phyloP scores from a whole-genome alignment of 2,888 invertebrate species.

The Athripsodes cinereus region DNA sequence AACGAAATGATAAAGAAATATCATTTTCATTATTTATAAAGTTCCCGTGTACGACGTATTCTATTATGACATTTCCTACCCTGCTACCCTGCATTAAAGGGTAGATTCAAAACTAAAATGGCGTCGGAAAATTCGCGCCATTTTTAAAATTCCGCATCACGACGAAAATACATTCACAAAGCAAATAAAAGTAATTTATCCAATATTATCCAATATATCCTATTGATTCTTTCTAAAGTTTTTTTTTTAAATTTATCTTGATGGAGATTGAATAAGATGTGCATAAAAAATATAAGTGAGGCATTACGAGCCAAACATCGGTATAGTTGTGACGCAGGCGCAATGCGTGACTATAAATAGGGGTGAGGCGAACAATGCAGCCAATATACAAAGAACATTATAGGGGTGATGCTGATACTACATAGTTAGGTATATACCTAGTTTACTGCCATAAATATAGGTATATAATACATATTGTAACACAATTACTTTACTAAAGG shows the following conservation, averaged over 20 bases:
- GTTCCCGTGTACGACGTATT: background rate
- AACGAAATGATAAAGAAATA: background rate
- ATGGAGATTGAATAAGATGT: no score
- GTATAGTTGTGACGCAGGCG: background rate
- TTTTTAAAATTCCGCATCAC: background rate
- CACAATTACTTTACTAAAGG: no score
- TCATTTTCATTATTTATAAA: background rate
- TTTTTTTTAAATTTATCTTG: no score
- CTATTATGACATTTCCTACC: slow-evolving; percentile 12
- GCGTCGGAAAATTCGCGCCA: slow-evolving; percentile 4
- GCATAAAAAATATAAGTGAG: no score
- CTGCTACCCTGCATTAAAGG: slow-evolving; percentile 14
- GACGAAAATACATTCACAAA: no score
- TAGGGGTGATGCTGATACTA: no score
- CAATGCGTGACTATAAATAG: background rate
- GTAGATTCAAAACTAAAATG: slow-evolving; percentile 3
- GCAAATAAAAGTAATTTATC: no score
- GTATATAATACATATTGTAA: no score
- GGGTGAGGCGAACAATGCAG: slow-evolving; percentile 2
- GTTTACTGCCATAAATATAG: no score
- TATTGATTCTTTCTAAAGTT: no score
- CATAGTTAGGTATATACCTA: background rate
- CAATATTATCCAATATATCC: no score
- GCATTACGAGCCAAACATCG: no score
- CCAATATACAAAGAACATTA: background rate